A percentile compares a stretch with the other conserved stretches of the same genome.
These are phyloP conservation scores for Peromyscus nudipes DNA, from an alignment of 2,797 vertebrate genomes.

Conservation along the genomic window DNA sequence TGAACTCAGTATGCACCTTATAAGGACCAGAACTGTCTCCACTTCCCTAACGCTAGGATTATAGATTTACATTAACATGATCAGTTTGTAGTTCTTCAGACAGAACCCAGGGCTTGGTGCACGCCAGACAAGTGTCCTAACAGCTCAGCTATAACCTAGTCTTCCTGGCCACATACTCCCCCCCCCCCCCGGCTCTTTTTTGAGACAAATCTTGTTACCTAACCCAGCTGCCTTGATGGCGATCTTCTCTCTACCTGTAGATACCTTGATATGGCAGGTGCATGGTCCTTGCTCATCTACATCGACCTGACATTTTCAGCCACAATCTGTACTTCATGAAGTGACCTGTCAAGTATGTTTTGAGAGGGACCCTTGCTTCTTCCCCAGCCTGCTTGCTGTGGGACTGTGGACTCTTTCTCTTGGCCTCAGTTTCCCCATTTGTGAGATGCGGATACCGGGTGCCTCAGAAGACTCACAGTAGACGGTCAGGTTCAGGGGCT, in stretches of 20 bases:
- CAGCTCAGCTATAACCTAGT: not conserved
- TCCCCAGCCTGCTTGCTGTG: not conserved
- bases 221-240: not conserved
- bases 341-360: not conserved
- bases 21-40: too few relatives aligned
- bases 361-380: not conserved
- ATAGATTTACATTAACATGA: too few relatives aligned
- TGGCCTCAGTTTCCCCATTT: conserved; percentile 50
- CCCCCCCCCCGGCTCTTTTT: too few relatives aligned
- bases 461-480: conserved; percentile 81
- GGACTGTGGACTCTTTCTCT: not conserved
- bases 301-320: not conserved
- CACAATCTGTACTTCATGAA: not conserved
- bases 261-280: not conserved
- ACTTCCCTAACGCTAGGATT: not conserved
- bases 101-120: not conserved
- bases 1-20: not conserved
- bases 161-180: not conserved
- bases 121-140: too few relatives aligned
- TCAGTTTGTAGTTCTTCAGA: not conserved
- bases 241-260: not conserved
- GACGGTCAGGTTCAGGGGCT: conserved; percentile 79
- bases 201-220: not conserved
- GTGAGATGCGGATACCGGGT: not conserved
- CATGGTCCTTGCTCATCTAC: not conserved